Base-by-base conservation (phyloP, 1,140 invertebrate species). In the Sminthurinus signatus region DNA sequence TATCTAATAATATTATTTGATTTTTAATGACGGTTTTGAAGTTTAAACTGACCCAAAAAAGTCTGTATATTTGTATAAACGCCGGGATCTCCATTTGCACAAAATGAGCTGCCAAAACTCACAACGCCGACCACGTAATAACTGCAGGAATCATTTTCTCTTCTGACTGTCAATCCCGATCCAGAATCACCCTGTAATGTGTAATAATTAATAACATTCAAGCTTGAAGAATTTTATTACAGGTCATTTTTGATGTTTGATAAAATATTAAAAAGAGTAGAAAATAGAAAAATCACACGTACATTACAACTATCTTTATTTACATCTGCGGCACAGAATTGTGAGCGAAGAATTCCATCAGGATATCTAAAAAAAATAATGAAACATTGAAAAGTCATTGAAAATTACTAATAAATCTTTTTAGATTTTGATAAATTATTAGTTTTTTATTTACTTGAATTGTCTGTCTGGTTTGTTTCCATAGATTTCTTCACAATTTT, bases 31-130 rank as follows among this genome's bases (percentile, higher is more conserved):
- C n/a, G n/a, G n/a, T n/a, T n/a, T n/a, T n/a, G n/a, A n/a, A n/a
- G n/a, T n/a, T n/a, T n/a, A n/a, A n/a, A n/a, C n/a, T n/a, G n/a
- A n/a, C n/a, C n/a, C n/a, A n/a, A n/a, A 25, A 36, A 70, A 5
- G 65, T 62, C 25, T 56, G 59, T 2, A 67, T 56, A 60, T 70
- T 70, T 44, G 64, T 69, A 28, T 70, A 70, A 36, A 70, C 60
- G 4, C 44, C 44, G 10, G 62, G 65, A 27, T 64, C 64, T 29
- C 58, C 57, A 19, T 39, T 39, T 0, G 62, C 65, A 65, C 69
- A 70, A 25, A 56, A 25, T 19, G 23, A 31, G 8, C 58, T 48
- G 8, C 69, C 69, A 63, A 70, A 70, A 0, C 62, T 64, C 42
- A 56, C 59, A 23, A 70, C 29, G 15, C 69, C 69, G 19, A 65